Percentiles rank a stretch among this genome's conserved stretches.
phyloP scores from a whole-genome alignment of 37 sponge, comb jelly and placozoan species.

The Eunapius fragilis region DNA sequence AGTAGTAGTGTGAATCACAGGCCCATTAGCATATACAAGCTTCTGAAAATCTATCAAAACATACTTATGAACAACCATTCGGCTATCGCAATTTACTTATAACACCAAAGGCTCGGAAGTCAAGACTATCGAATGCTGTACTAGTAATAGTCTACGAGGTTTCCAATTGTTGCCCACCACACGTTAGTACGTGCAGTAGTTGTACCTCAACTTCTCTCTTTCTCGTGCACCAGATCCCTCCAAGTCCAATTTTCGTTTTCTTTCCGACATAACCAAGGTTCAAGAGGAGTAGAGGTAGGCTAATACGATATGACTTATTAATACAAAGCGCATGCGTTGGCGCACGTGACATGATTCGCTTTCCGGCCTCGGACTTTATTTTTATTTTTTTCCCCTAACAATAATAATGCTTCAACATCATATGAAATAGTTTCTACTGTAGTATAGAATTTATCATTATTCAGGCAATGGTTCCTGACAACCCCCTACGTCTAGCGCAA shows the following conservation, averaged over 20 bases:
- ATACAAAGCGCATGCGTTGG: slow-evolving; percentile 1
- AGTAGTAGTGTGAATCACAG: slow-evolving; percentile 32
- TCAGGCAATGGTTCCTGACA: no score
- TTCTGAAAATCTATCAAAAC: slow-evolving; percentile 31
- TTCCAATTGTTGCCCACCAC: not conserved
- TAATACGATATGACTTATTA: not conserved
- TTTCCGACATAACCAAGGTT: slow-evolving; percentile 77
- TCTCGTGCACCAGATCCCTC: slow-evolving; percentile 41
- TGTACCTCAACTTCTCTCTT: slow-evolving; percentile 12
- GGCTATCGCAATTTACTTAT: not conserved
- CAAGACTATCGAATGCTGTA: not conserved
- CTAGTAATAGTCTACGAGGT: slow-evolving; percentile 10
- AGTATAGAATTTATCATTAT: no score
- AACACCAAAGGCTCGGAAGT: not conserved
- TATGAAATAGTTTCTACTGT: no score
- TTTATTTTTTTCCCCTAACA: no score
- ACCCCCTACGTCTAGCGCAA: no score
- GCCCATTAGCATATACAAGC: slow-evolving; percentile 36
- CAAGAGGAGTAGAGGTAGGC: no score
- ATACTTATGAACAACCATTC: not conserved
- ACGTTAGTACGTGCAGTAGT: not conserved
- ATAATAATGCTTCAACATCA: no score
- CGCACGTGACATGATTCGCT: not conserved
- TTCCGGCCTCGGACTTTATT: not conserved
- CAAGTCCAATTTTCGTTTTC: slow-evolving; percentile 64